phyloP scores from a whole-genome alignment of 2,888 invertebrate genomes.

The Ophion ventricosus region DNA sequence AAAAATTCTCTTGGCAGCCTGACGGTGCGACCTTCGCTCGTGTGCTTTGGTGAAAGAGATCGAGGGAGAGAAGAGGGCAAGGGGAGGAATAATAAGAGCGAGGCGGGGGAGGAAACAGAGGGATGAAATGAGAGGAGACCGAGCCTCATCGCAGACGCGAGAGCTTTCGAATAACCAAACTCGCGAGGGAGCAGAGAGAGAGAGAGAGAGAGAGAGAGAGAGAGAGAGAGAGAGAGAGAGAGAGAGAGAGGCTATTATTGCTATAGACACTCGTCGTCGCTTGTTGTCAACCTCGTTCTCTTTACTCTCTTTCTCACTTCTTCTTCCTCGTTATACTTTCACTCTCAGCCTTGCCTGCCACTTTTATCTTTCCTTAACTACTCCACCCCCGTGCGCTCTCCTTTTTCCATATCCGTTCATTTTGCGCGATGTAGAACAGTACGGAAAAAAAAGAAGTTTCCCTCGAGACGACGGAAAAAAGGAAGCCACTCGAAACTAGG shows the following conservation, averaged over 20 bases:
- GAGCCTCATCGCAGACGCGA: conserved; percentile 48
- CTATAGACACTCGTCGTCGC: conserved; percentile 78
- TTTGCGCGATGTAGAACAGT: conserved; percentile 55
- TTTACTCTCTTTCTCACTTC: conserved; percentile 61
- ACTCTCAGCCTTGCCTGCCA: conserved; percentile 19
- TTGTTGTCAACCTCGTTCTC: conserved; percentile 64
- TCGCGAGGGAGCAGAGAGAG: conserved; percentile 59
- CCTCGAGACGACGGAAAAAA: no score
- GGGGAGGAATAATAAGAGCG: conserved; percentile 7
- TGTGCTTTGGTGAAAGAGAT: conserved; percentile 26
- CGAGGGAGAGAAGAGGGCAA: not conserved
- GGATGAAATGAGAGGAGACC: conserved; percentile 57
- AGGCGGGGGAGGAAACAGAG: conserved; percentile 19
- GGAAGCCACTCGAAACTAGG: not conserved
- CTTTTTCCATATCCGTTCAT: conserved; percentile 57
- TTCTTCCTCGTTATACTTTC: conserved; percentile 49
- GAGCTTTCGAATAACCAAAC: conserved; percentile 65
- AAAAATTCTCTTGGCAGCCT: conserved; percentile 53
- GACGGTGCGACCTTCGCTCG: conserved; percentile 50
- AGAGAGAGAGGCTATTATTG: conserved; percentile 75
- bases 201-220: not conserved
- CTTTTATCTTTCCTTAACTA: conserved; percentile 50
- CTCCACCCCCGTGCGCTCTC: conserved; percentile 16
- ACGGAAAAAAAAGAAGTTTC: conserved; percentile 24
- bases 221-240: not conserved